phyloP scores from a whole-genome alignment of 2,888 invertebrate species.

The Trichogramma evanescens region DNA sequence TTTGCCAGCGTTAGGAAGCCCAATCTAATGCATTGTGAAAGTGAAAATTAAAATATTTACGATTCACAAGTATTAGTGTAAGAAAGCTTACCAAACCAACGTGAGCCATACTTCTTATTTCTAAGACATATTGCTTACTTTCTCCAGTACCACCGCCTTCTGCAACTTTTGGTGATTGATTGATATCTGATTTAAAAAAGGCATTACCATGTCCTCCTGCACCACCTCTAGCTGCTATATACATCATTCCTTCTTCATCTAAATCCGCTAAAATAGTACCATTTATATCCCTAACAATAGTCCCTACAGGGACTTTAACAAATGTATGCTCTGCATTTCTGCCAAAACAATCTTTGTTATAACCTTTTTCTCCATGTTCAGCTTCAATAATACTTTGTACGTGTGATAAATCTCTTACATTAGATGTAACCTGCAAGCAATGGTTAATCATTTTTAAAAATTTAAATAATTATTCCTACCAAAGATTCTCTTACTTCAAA shows the following conservation, averaged over 20 bases:
- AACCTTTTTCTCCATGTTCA: constrained; percentile 66
- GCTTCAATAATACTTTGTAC: constrained; percentile 58
- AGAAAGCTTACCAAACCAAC: constrained; percentile 66
- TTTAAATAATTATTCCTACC: background rate
- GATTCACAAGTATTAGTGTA: background rate
- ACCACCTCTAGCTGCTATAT: constrained; percentile 90
- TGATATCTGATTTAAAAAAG: constrained; percentile 74
- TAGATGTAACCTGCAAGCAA: constrained; percentile 52
- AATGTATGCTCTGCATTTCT: constrained; percentile 68
- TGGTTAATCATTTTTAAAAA: constrained; percentile 11
- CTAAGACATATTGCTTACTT: constrained; percentile 62
- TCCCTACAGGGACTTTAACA: constrained; percentile 76
- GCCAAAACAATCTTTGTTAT: constrained; percentile 71
- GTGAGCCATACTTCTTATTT: constrained; percentile 89
- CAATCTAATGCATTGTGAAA: constrained; percentile 51
- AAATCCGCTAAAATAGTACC: constrained; percentile 65
- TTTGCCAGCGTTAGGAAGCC: constrained; percentile 91
- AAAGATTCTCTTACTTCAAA: constrained; percentile 53
- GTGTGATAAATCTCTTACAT: constrained; percentile 66
- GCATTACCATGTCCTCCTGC: constrained; percentile 93
- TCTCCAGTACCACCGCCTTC: constrained; percentile 87
- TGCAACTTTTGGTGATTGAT: constrained; percentile 74
- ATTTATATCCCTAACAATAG: constrained; percentile 56
- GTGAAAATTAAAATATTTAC: constrained; percentile 1
- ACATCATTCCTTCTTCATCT: constrained; percentile 63